phyloP scores from a whole-genome alignment of 2,888 invertebrate genomes.

The Anoncus sp. region DNA sequence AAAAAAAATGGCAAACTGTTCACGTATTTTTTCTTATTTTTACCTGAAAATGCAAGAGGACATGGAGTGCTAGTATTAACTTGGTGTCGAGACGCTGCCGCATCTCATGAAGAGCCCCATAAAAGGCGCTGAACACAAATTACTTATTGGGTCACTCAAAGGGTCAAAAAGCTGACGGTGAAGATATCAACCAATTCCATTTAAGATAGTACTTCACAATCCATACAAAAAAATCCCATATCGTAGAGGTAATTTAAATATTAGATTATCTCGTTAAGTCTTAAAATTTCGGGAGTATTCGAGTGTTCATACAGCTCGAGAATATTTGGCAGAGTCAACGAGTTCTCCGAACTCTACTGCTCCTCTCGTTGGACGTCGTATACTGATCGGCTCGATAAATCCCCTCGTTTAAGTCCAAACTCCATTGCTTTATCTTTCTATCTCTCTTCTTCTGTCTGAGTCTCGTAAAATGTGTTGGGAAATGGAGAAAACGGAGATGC shows the following conservation, averaged over 20 bases:
- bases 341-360: conserved; percentile 43
- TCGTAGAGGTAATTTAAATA: conserved; percentile 19
- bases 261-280: conserved; percentile 31
- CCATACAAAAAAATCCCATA: not conserved
- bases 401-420: conserved; percentile 48
- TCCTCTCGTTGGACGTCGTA: conserved; percentile 16
- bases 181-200: too few relatives aligned
- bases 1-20: too few relatives aligned
- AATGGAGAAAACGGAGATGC: conserved; percentile 8
- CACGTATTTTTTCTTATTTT: too few relatives aligned
- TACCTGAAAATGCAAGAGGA: too few relatives aligned
- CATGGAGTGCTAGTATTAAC: too few relatives aligned
- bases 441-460: conserved; percentile 23
- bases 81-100: too few relatives aligned
- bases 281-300: not conserved
- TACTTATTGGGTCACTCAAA: too few relatives aligned
- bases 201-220: not conserved
- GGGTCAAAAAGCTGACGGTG: too few relatives aligned
- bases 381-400: conserved; percentile 58
- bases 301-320: conserved; percentile 9
- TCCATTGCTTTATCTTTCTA: not conserved
- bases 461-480: conserved; percentile 44
- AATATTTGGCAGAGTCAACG: conserved; percentile 49
- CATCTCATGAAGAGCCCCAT: too few relatives aligned
- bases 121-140: too few relatives aligned